These are phyloP conservation scores for Gibbula magus DNA, from an alignment of 2,888 invertebrate genomes.

Conservation along the genomic window DNA sequence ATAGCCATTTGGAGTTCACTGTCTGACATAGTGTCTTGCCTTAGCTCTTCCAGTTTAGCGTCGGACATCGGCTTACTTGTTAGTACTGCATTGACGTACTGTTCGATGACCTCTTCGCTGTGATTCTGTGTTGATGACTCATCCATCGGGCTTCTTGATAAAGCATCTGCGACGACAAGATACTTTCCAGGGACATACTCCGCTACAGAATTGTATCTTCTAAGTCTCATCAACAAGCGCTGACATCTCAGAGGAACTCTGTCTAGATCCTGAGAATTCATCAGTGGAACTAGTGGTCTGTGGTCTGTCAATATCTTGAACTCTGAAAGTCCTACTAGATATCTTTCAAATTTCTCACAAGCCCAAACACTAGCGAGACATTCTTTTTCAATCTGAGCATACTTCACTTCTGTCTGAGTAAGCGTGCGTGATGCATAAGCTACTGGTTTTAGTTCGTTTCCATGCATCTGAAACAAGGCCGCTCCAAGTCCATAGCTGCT, in stretches of 20 bases:
- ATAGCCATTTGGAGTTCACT: too few relatives aligned
- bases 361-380: too few relatives aligned
- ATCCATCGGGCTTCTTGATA: not conserved
- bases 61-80: not conserved
- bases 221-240: constrained; percentile 33
- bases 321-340: constrained; percentile 24
- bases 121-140: constrained; percentile 6
- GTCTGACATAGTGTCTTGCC: not conserved
- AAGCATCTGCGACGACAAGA: not conserved
- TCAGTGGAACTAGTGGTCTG: constrained; percentile 38
- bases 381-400: too few relatives aligned
- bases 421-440: constrained; percentile 49
- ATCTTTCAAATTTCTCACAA: constrained; percentile 42
- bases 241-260: constrained; percentile 30
- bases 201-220: too few relatives aligned
- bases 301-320: constrained; percentile 30
- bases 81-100: not conserved
- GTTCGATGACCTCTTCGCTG: not conserved
- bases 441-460: constrained; percentile 37
- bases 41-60: not conserved
- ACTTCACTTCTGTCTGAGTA: constrained; percentile 40
- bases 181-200: not conserved
- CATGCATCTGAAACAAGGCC: constrained; percentile 46
- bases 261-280: constrained; percentile 27
- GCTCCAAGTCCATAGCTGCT: too few relatives aligned